phyloP scores from a whole-genome alignment of 1,140 invertebrate species.

The Penaeus japonicus region DNA sequence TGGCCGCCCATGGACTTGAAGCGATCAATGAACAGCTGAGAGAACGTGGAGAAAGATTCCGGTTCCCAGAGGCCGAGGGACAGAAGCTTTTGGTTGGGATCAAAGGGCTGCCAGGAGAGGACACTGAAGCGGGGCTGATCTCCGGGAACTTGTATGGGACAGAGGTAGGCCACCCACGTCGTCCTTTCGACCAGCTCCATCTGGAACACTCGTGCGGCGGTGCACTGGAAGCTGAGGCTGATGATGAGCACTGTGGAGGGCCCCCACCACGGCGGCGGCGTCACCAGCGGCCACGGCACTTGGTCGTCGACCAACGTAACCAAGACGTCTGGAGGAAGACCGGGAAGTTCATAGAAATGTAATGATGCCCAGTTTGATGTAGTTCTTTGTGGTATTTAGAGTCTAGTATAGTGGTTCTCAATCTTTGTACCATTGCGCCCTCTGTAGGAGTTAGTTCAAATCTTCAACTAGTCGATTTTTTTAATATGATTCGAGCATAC shows the following conservation, averaged over 20 bases:
- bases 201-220: background rate
- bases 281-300: background rate
- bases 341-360: background rate
- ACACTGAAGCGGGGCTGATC: background rate
- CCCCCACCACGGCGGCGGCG: background rate
- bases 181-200: background rate
- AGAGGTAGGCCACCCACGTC: background rate
- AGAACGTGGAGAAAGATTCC: background rate
- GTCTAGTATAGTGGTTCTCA: background rate
- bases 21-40: background rate
- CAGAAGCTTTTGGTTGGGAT: background rate
- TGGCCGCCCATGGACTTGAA: conserved; percentile 18
- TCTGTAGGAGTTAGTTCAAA: too few species aligned
- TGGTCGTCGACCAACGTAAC: background rate
- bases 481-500: too few species aligned
- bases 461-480: too few species aligned
- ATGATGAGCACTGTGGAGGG: background rate
- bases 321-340: background rate
- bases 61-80: background rate
- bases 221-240: background rate
- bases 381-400: background rate
- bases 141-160: background rate
- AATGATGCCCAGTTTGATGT: background rate
- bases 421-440: too few species aligned
- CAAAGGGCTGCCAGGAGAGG: conserved; percentile 15